These are phyloP conservation scores for Taenaris catops DNA, from an alignment of 2,888 invertebrate genomes.

Conservation along the genomic window DNA sequence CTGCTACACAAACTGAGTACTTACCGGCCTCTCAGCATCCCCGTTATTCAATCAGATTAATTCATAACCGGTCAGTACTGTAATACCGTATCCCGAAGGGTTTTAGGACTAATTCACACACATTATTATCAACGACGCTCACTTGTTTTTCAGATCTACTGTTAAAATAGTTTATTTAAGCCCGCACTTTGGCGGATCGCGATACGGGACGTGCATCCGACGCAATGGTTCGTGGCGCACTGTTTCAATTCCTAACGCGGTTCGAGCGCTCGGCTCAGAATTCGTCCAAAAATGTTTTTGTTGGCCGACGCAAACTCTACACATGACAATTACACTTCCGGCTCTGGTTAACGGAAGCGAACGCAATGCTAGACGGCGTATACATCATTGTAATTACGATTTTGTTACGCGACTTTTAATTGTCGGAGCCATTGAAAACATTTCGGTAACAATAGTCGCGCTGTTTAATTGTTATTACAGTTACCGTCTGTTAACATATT, in stretches of 20 bases:
- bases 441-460: too few species aligned
- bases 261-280: background rate
- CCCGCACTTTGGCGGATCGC: constrained; percentile 9
- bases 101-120: background rate
- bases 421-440: too few species aligned
- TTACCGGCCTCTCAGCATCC: constrained; percentile 47
- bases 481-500: too few species aligned
- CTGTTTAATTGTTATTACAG: too few species aligned
- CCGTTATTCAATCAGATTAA: constrained; percentile 25
- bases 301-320: background rate
- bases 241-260: too few species aligned
- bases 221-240: constrained; percentile 40
- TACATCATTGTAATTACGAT: too few species aligned
- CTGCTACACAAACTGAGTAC: constrained; percentile 28
- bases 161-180: constrained; percentile 8
- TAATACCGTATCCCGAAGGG: background rate
- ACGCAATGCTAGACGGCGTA: background rate
- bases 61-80: constrained; percentile 2
- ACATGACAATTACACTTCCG: background rate
- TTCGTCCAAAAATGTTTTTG: constrained; percentile 18
- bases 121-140: background rate
- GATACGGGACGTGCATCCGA: constrained; percentile 25
- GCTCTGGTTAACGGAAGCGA: background rate
- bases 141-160: too few species aligned
- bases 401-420: too few species aligned